A percentile compares a stretch with the other conserved stretches of the same genome.
Conservation (phyloP, 2,113 vertebrate species). For the Balaenoptera acutorostrata region DNA sequence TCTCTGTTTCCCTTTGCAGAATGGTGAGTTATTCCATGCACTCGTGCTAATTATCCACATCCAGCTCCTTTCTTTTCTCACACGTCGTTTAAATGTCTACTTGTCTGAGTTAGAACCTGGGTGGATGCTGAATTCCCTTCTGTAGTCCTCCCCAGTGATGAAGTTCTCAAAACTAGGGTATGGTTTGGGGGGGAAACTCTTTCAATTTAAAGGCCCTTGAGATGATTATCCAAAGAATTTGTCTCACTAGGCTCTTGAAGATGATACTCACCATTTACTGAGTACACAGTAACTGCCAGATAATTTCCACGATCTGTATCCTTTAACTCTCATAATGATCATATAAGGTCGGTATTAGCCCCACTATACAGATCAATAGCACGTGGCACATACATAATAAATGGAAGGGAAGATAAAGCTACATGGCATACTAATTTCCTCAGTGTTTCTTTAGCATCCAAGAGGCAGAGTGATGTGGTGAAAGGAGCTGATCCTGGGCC, state of each 20-base stretch:
- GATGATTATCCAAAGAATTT: slow-evolving; percentile 14
- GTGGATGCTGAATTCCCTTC: slow-evolving; percentile 44
- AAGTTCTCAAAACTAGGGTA: slow-evolving; percentile 53
- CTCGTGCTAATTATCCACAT: slow-evolving; percentile 56
- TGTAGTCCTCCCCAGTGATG: slow-evolving; percentile 24
- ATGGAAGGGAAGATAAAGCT: not conserved
- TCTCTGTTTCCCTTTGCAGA: slow-evolving; percentile 52
- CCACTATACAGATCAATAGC: not conserved
- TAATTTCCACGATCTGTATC: slow-evolving; percentile 23
- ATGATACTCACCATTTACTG: not conserved
- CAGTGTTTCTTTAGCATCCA: not conserved
- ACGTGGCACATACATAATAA: not conserved
- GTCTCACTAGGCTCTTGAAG: slow-evolving; percentile 28
- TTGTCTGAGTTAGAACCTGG: slow-evolving; percentile 64
- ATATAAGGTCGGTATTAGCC: not conserved
- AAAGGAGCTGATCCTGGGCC: not conserved
- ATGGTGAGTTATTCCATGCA: slow-evolving; percentile 46
- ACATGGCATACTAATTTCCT: not conserved
- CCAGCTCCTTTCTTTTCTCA: slow-evolving; percentile 60
- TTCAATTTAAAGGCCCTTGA: slow-evolving; percentile 34
- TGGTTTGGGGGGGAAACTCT: slow-evolving; percentile 44
- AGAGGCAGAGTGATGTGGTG: not conserved
- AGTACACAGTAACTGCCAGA: not conserved
- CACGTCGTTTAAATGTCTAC: slow-evolving; percentile 71
- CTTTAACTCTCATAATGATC: not conserved